A percentile compares a stretch with the other conserved stretches of the same genome.
phyloP scores from a whole-genome alignment of 2,797 vertebrate genomes.

The Furcifer pardalis region DNA sequence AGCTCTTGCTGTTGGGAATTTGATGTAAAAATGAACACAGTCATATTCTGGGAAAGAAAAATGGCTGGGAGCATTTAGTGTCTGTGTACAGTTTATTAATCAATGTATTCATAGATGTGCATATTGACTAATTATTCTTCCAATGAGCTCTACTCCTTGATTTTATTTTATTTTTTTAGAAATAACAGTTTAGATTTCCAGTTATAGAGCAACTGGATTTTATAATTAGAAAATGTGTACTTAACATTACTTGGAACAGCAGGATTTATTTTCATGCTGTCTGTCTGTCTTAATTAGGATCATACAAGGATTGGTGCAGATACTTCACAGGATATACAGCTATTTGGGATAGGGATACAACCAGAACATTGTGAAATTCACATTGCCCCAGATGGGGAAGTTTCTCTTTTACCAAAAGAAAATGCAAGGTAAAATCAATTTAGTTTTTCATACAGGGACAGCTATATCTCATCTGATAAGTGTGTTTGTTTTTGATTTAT shows the following conservation, averaged over 20 bases:
- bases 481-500: background rate
- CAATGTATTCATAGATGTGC: background rate
- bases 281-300: conserved; percentile 77
- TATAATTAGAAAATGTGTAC: conserved; percentile 3
- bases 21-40: too few relatives aligned
- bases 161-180: background rate
- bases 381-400: conserved; percentile 87
- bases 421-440: conserved; percentile 83
- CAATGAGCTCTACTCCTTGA: background rate
- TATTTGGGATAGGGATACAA: conserved; percentile 97
- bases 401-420: conserved; percentile 88
- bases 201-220: background rate
- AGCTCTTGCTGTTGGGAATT: too few relatives aligned
- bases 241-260: conserved; percentile 18
- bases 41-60: background rate
- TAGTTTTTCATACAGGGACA: background rate
- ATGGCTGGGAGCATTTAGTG: too few relatives aligned
- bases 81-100: background rate
- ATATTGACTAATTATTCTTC: background rate
- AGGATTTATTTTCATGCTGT: conserved; percentile 32
- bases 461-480: background rate
- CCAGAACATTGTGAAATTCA: conserved; percentile 93
- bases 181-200: background rate
- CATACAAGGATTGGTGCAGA: conserved; percentile 93
- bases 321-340: conserved; percentile 98